phyloP scores from a whole-genome alignment of 2,888 invertebrate genomes.

The Drosophila siamana region DNA sequence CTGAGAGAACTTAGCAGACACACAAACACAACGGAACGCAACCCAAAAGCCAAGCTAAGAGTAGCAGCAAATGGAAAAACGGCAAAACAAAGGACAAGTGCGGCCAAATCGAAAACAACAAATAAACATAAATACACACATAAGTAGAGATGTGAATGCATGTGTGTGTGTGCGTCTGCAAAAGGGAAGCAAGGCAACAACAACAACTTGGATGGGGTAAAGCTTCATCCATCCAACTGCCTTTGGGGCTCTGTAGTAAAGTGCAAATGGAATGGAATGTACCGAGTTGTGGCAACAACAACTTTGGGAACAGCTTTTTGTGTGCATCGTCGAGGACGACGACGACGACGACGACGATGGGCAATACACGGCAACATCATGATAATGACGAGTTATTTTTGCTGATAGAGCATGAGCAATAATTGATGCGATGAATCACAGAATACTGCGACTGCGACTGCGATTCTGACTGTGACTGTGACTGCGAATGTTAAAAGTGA shows the following conservation, averaged over 20 bases:
- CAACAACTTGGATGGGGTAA: conserved; percentile 29
- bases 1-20: neutral
- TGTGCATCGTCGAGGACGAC: conserved; percentile 40
- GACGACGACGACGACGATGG: conserved; percentile 42
- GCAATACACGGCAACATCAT: conserved; percentile 43
- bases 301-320: conserved; percentile 74
- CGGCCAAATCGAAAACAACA: conserved; percentile 40
- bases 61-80: conserved; percentile 32
- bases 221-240: conserved; percentile 47
- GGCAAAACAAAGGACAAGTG: conserved; percentile 57
- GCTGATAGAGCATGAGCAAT: conserved; percentile 43
- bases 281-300: conserved; percentile 53
- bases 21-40: too few relatives aligned
- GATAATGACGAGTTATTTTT: conserved; percentile 47
- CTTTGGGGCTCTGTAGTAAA: conserved; percentile 25
- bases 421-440: conserved; percentile 42
- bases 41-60: conserved; percentile 20
- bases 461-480: conserved; percentile 2
- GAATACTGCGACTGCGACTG: conserved; percentile 25
- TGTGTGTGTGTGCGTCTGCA: conserved; percentile 6
- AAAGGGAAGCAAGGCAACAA: conserved; percentile 20
- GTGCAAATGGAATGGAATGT: conserved; percentile 57
- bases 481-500: conserved; percentile 21
- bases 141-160: conserved; percentile 15
- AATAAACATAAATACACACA: conserved; percentile 29